Base-by-base conservation (phyloP, 2,888 invertebrate species). In the Darwinula stevensoni region DNA sequence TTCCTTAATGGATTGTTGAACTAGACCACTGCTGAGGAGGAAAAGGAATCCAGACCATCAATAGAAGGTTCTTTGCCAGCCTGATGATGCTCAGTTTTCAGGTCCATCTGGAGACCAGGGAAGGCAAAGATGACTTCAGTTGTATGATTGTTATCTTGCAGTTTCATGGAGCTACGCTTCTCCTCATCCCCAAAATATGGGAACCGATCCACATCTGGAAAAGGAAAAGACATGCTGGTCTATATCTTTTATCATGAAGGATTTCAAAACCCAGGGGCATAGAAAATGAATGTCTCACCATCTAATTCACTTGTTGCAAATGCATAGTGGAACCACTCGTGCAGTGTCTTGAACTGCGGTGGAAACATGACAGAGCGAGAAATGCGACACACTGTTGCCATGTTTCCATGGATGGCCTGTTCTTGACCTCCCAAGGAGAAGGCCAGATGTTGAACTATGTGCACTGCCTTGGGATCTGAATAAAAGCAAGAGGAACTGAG, bases 281-380 rank as follows among this genome's bases (percentile, higher is more conserved):
- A n/a, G n/a, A n/a, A n/a, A n/a, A n/a, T n/a, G n/a, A n/a, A 6
- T 9, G 6, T 9, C 28, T 6, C 28, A 82, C 84, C 80, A 55
- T 86, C 86, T 34, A 86, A 73, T 53, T 86, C 86, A 49, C 76
- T 75, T 42, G 74, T 76, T 14, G 80, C 73, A 55, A 91, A 88
- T 0, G 88, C 80, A 52, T 91, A 91, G 44, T 75, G 71, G 58
- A 91, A 88, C 88, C 91, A 91, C 53, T 91, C 88, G 44, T 73
- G 70, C 27, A 88, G 61, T 22, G 74, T 74, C 52, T 82, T 75
- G 53, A 86, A 86, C 54, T 86, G 86, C 17, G 86, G 88, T 38
- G 86, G 86, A 55, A 88, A 86, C 37, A 84, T 66, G 37, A 84
- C 69, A 40, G 75, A 80, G 31, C 88, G 61, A 32, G 82, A 75